phyloP scores from a whole-genome alignment of 2,888 invertebrate genomes.

The Dascillus cervinus region DNA sequence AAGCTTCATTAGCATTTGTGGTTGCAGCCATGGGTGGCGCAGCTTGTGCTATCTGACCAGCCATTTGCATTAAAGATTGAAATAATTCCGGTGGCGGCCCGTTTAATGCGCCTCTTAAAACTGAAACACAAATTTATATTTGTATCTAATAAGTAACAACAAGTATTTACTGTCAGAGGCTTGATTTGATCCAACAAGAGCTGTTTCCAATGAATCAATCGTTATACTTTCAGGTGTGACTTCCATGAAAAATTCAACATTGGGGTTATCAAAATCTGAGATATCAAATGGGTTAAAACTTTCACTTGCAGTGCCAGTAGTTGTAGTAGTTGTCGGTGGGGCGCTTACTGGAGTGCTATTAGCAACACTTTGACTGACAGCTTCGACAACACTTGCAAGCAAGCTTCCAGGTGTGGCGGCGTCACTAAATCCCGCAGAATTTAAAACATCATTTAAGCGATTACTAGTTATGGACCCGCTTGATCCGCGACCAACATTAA shows the following conservation, averaged over 20 bases:
- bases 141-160: conserved; percentile 1
- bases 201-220: conserved; percentile 36
- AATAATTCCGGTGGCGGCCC: conserved; percentile 46
- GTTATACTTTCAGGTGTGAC: conserved; percentile 45
- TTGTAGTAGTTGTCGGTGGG: conserved; percentile 17
- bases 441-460: too few species aligned
- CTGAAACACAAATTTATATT: conserved; percentile 19
- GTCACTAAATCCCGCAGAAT: too few species aligned
- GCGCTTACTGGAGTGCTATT: conserved; percentile 1
- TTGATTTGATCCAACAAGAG: conserved; percentile 28
- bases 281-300: conserved; percentile 8
- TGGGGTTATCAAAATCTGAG: conserved; percentile 32
- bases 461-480: too few species aligned
- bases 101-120: conserved; percentile 39
- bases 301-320: conserved; percentile 17
- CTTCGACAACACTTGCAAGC: too few species aligned
- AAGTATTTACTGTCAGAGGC: conserved; percentile 32
- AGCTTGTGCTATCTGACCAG: conserved; percentile 41
- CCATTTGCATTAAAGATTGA: conserved; percentile 50
- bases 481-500: too few species aligned
- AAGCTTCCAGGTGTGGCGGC: too few species aligned
- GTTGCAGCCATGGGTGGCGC: conserved; percentile 19
- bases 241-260: conserved; percentile 56
- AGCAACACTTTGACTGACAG: conserved; percentile 16
- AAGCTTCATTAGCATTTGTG: conserved; percentile 21